Base-by-base conservation (phyloP, 1,140 invertebrate genomes). In the Eupeodes corollae region DNA sequence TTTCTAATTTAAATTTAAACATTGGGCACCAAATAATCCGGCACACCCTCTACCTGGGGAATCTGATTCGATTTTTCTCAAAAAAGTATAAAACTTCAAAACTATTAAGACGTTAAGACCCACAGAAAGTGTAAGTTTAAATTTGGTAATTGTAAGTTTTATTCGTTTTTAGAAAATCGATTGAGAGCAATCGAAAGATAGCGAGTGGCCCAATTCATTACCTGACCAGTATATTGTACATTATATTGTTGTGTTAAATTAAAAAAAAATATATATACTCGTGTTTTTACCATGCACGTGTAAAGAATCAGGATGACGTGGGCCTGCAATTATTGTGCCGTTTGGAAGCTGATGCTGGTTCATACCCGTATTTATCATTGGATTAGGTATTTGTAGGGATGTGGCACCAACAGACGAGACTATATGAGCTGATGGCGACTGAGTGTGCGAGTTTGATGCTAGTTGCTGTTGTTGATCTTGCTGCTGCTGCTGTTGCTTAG, bases 281-380 rank as follows among this genome's bases (percentile, higher is more conserved):
- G 14, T n/a, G n/a, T n/a, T n/a, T n/a, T 43, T 43, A 13, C 18
- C 21, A 10, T 13, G 21, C 2, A 43, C 42, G 9, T 21, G 42
- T n/a, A 26, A 10, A 15, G 18, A 21, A 13, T 43, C 18, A 3
- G 21, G 42, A 13, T 43, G 49, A 21, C 34, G 49, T 18, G 44
- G 39, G 6, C 46, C 32, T 31, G 48, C 42, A 30, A 53, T 51
- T 32, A 53, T 50, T 5, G 52, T 51, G 14, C 49, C 49, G 44
- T 53, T 53, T 21, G 52, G 43, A 30, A 53, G 35, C 33, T 51
- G 50, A 19, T 51, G 50, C 12, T 21, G 34, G 32, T 39, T 48
- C 6, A 18, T 35, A 21, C 11, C 13, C 3, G 49, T 39, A 31
- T 46, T 39, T 16, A 51, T 44, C 46, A 51, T 48, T 5, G 46